These are phyloP conservation scores for Pogonus chalceus DNA, from an alignment of 1,140 invertebrate genomes.

Conservation along the genomic window DNA sequence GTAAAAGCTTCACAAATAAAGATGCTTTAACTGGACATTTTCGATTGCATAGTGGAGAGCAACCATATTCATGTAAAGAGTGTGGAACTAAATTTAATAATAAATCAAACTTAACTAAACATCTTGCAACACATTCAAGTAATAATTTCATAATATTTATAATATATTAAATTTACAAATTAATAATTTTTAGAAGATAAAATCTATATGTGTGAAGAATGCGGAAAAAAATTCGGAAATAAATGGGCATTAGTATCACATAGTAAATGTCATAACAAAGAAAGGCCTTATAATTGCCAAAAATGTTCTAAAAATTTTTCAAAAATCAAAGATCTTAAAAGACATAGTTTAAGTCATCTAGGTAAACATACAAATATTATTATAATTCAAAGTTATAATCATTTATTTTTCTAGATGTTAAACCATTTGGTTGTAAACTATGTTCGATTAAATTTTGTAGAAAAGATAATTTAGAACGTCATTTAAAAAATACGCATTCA, in stretches of 20 bases:
- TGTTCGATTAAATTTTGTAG: slow-evolving; percentile 47
- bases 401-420: slow-evolving; percentile 39
- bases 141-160: slow-evolving; percentile 21
- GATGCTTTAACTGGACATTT: slow-evolving; percentile 35
- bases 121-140: slow-evolving; percentile 44
- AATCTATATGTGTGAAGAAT: slow-evolving; percentile 41
- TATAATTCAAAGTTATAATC: no score
- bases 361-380: no score
- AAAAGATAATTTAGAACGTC: slow-evolving; percentile 53
- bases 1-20: slow-evolving; percentile 36
- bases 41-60: slow-evolving; percentile 40
- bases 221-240: slow-evolving; percentile 44
- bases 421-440: slow-evolving; percentile 46
- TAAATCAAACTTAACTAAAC: slow-evolving; percentile 43
- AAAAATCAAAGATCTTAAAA: slow-evolving; percentile 42
- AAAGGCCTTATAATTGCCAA: slow-evolving; percentile 38
- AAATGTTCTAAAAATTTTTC: slow-evolving; percentile 43
- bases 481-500: slow-evolving; percentile 53
- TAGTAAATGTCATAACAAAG: slow-evolving; percentile 29
- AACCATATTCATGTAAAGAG: slow-evolving; percentile 37
- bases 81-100: slow-evolving; percentile 41
- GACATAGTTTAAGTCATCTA: slow-evolving; percentile 42
- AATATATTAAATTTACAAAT: slow-evolving; percentile 5
- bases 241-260: slow-evolving; percentile 33
- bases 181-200: slow-evolving; percentile 39